phyloP scores from a whole-genome alignment of 2,888 invertebrate species.

The Drosophila pegasa region DNA sequence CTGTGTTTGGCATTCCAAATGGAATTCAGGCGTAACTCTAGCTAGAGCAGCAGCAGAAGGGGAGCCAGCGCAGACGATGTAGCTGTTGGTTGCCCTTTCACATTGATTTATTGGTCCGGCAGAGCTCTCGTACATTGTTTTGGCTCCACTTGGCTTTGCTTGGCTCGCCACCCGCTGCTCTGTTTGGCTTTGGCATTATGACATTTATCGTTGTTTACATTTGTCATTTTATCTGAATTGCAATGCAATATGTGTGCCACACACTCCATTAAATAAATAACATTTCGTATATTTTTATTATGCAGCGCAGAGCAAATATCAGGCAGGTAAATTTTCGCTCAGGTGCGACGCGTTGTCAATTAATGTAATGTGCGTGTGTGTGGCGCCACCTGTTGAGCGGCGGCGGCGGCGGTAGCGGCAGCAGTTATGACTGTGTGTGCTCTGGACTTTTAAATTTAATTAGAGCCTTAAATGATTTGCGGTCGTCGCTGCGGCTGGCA shows the following conservation, averaged over 20 bases:
- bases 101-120: slow-evolving; percentile 76
- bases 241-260: slow-evolving; percentile 12
- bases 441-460: slow-evolving; percentile 51
- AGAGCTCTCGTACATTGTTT: slow-evolving; percentile 21
- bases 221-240: slow-evolving; percentile 35
- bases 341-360: slow-evolving; percentile 21
- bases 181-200: slow-evolving; percentile 48
- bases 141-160: slow-evolving; percentile 22
- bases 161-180: slow-evolving; percentile 1
- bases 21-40: slow-evolving; percentile 40
- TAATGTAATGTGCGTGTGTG: slow-evolving; percentile 28
- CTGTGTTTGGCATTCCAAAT: slow-evolving; percentile 73
- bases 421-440: slow-evolving; percentile 1
- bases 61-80: slow-evolving; percentile 4
- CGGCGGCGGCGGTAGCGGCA: not conserved
- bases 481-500: slow-evolving; percentile 40
- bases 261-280: slow-evolving; percentile 21
- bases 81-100: slow-evolving; percentile 47
- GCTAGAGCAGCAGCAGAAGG: not conserved
- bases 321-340: slow-evolving; percentile 12
- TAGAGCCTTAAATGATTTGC: slow-evolving; percentile 59
- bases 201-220: slow-evolving; percentile 59
- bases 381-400: slow-evolving; percentile 48
- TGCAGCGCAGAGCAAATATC: not conserved
- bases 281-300: slow-evolving; percentile 10